Evolutionary conservation across 1,140 invertebrate genomes (phyloP), one percentile per base, ranked within the genome.

Genomic region (Pomacea maculata): DNA sequence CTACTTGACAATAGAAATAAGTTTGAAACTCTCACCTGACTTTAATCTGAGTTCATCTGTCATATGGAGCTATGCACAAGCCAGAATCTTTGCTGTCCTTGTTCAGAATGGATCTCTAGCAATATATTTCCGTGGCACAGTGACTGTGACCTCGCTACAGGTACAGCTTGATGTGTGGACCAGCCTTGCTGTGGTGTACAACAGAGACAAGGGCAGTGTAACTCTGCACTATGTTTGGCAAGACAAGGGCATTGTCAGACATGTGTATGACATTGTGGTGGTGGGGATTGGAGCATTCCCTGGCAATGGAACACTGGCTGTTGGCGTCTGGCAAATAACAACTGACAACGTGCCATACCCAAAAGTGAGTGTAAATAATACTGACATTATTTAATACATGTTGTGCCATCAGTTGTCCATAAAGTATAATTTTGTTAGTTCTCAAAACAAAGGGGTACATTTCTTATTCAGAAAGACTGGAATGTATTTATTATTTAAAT

Each of bases 241-340:
- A 64, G 73, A 70, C 19, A 25, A 14, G 12, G 12, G 52, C 34
- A 45, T 70, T 15, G 12, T 70, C 34, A 71, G 65, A 52, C 75
- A 81, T n/a, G 67, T 80, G 3, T 80, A 80, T 52, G 74, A 75
- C 11, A 76, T 70, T 45, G 8, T 84, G 52, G 34, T 52, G 57
- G 76, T 83, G 57, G 78, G 75, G 14, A n/a, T 74, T 25, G 82
- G 81, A 21, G 80, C 21, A 52, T 80, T 83, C 10, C 79, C 83
- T 54, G 70, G 14, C 14, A 61, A 61, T n/a, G 85, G 85, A 10
- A 79, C 85, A 7, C 52, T 86, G 70, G 83, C 79, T 63, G 72
- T 86, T 9, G 85, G 83, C 19, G 45, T 72, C 6, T 86, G 85
- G 85, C 81, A 82, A 68, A 71, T 77, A 25, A 70, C 83, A 25